phyloP scores from a whole-genome alignment of 2,797 vertebrate genomes.

The Chlorospingus semifuscus region DNA sequence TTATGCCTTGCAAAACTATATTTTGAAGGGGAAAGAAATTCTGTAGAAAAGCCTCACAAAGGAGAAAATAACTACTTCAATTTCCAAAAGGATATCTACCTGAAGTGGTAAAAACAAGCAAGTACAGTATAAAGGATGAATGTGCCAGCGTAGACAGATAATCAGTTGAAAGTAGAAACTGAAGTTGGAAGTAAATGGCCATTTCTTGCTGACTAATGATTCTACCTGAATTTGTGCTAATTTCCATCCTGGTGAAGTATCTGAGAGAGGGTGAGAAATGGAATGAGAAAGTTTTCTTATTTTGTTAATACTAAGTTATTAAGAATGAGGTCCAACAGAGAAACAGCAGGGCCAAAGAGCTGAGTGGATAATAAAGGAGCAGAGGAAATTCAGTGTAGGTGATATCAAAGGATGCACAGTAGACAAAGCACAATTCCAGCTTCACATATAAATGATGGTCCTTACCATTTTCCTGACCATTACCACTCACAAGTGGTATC shows the following conservation, averaged over 20 bases:
- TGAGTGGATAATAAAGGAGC: neutral
- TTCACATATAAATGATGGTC: neutral
- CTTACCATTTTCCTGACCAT: neutral
- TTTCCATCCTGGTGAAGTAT: neutral
- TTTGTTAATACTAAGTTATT: neutral
- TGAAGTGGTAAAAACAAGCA: neutral
- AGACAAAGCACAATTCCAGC: neutral
- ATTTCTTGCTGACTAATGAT: neutral
- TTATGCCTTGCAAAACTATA: neutral
- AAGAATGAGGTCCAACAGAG: neutral
- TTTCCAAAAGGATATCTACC: neutral
- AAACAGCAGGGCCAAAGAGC: neutral
- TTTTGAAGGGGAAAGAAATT: neutral
- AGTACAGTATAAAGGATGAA: neutral
- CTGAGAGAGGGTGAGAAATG: neutral
- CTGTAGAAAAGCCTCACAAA: neutral
- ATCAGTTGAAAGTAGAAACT: neutral
- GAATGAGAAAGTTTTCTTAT: neutral
- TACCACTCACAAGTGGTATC: neutral
- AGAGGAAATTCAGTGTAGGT: neutral
- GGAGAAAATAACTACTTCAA: neutral
- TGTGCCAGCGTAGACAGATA: neutral
- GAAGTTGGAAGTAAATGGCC: neutral
- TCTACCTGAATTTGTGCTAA: neutral
- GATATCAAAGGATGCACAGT: neutral